Evolutionary conservation across 1,140 invertebrate species (phyloP), one percentile per base, ranked within the genome.

Genomic region (Zaprionus lachaisei): DNA sequence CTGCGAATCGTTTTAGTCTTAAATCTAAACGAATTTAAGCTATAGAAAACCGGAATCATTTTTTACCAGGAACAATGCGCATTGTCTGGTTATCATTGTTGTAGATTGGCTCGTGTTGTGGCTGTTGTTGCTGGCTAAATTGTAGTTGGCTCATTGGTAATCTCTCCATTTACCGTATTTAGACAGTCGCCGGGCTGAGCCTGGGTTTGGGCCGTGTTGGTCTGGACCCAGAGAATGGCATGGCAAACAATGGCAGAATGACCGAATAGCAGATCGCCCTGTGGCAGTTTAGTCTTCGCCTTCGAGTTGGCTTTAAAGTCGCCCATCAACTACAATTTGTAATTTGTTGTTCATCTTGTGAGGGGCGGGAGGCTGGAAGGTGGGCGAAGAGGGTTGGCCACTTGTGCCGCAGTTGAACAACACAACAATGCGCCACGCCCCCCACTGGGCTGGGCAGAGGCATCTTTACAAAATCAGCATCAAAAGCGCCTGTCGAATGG

Each of bases 391-490:
- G 54, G 24, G 26, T 61, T 37, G 41, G 54, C 63, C 70, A 66
- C 70, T 72, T 72, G 41, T 58, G 54, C 70, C 51, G 55, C 58
- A 63, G 38, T 28, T 63, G 69, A 72, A 73, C 72, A 72, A 38
- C 71, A 74, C 63, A 85, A 90, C 85, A 89, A 89, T 81, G 81
- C 26, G 4, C 20, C 47, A 12, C 57, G 6, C 5, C 26, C 15
- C 11, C 34, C 24, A 37, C 54, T 54, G 57, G 56, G 62, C 54
- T 44, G 49, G 34, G 55, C 67, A 60, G 47, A 61, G 80, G 69
- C 81, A 79, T 84, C 84, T 84, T 89, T 84, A 81, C 78, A 89
- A 90, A 89, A 89, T 84, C 84, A 90, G 81, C 84, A 89, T 89
- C 84, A 89, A 89, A 90, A 81, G 84, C 85, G 84, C 81, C 72